Base-by-base conservation (phyloP, 1,140 invertebrate genomes). In the Augochlora pura region DNA sequence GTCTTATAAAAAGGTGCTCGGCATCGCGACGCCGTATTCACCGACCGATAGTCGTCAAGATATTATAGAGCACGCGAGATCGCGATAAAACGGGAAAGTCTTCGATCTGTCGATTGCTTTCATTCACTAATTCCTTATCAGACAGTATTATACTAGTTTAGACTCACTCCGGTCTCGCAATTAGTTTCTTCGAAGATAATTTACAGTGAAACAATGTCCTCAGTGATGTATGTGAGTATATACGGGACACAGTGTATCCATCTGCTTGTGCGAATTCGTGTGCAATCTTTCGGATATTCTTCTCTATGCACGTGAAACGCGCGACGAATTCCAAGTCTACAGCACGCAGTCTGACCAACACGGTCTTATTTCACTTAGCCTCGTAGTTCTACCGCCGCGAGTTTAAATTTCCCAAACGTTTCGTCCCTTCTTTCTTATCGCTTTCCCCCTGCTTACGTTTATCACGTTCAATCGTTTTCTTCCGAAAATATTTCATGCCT, bases 1-100 rank as follows among this genome's bases (percentile, higher is more conserved):
- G 84, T 87, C 88, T 90, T 92, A 92, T 92, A 92, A 91, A 92
- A 91, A 91, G 89, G 84, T 84, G 87, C 80, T n/a, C 65, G 46
- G 76, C 86, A 62, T 89, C 80, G 86, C 72, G 84, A 87, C 82
- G 84, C 77, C 77, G 83, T 89, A 92, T 88, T 92, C 88, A 85
- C 87, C 75, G 85, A 78, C 83, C 75, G 82, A 81, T 81, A 81
- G 83, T 62, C 85, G 79, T 68, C 65, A 38, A 76, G 60, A 77
- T 62, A 68, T 85, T 46, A 59, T 54, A 32, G 67, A 46, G 54
- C 18, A 39, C 64, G 62, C 39, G 54, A 49, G 49, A 63, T 18
- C 46, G 46, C 23, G 32, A 49, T 27, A 74, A 52, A 52, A 52
- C 39, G 21, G 66, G 60, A 27, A 9, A 64, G 16, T 8, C 25